These are phyloP conservation scores for Lasioglossum figueresi DNA, from an alignment of 2,888 invertebrate species.

Conservation along the genomic window DNA sequence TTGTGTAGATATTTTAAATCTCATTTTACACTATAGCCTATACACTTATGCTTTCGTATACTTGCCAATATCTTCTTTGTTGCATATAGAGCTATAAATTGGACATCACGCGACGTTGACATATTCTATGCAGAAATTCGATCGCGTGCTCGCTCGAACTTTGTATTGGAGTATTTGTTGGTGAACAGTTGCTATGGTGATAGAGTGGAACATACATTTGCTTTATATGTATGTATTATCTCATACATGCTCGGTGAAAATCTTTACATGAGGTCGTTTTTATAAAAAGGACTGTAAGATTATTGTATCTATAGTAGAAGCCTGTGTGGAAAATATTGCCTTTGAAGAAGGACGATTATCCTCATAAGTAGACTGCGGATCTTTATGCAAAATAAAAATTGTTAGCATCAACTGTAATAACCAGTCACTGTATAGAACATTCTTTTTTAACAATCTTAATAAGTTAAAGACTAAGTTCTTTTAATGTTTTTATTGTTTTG, in stretches of 20 bases:
- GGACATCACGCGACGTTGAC: conserved; percentile 11
- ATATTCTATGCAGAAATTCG: conserved; percentile 44
- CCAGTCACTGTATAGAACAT: neutral
- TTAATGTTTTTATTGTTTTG: too few relatives aligned
- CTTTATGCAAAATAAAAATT: neutral
- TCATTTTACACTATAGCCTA: conserved; percentile 68
- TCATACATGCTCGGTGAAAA: neutral
- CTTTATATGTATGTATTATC: neutral
- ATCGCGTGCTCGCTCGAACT: conserved; percentile 20
- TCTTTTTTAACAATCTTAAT: neutral
- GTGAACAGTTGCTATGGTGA: conserved; percentile 48
- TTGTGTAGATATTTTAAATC: conserved; percentile 85
- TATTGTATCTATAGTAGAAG: neutral
- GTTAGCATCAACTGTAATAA: neutral
- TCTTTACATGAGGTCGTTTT: neutral
- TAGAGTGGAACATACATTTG: neutral
- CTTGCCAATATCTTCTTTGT: neutral
- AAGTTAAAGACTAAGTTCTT: too few relatives aligned
- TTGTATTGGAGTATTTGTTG: conserved; percentile 41
- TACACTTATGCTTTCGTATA: neutral
- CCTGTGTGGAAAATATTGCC: neutral
- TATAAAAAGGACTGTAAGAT: conserved; percentile 8
- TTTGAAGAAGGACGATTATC: neutral
- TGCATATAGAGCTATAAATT: conserved; percentile 8
- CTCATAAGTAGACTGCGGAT: neutral